Evolutionary conservation across 2,797 vertebrate genomes (phyloP).

Genomic region (Phrynocephalus forsythii): DNA sequence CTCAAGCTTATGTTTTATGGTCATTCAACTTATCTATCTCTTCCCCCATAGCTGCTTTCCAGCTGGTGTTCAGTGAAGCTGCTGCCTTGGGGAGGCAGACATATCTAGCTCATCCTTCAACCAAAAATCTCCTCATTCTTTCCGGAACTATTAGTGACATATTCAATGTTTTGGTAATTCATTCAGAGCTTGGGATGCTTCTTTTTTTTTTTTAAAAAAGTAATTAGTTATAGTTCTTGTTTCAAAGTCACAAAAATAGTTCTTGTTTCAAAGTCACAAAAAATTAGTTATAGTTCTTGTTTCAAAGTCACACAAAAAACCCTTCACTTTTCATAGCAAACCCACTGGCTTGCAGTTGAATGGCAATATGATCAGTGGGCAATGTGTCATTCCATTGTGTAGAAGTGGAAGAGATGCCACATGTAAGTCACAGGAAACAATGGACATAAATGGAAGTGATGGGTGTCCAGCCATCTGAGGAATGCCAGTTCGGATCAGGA

Average conservation of each 20-base stretch:
- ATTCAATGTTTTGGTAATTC: conserved; percentile 17
- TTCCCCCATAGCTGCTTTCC: background rate
- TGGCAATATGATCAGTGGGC: background rate
- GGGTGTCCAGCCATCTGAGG: background rate
- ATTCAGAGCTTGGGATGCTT: background rate
- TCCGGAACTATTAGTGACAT: background rate
- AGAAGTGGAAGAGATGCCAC: background rate
- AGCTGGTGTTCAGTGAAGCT: conserved; percentile 4
- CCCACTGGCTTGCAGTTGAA: background rate
- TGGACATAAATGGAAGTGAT: background rate
- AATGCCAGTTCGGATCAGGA: background rate
- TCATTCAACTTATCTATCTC: background rate
- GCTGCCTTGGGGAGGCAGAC: background rate
- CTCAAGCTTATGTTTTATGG: background rate
- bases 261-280: background rate
- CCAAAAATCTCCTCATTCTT: background rate
- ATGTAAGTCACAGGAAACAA: background rate
- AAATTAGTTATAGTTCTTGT: background rate
- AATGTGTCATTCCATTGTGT: background rate
- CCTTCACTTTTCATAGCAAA: background rate
- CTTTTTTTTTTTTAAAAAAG: background rate
- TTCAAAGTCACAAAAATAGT: background rate
- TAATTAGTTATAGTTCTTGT: background rate
- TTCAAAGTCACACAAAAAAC: background rate
- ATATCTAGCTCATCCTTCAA: conserved; percentile 1